Base-by-base conservation (phyloP, 92 coral and sea anemone genomes). In the Epizoanthus ramosus region DNA sequence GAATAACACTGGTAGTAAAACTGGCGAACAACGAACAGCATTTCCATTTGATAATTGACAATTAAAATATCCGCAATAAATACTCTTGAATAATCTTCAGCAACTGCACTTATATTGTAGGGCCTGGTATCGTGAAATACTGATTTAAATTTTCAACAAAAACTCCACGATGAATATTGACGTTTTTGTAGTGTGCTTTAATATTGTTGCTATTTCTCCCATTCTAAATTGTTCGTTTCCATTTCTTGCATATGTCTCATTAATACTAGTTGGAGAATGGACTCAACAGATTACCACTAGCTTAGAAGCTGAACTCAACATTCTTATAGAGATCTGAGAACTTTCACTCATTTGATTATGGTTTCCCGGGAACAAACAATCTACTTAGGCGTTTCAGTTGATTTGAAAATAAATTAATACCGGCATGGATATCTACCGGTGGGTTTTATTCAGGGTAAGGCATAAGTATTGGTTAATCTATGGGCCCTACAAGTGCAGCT, bases 401-500 rank as follows among this genome's bases (percentile, higher is more conserved):
- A 64, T 10, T 63, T 16, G 35, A 64, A 64, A 64, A 24, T 23
- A 9, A 24, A 3, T 25, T 15, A 15, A n/a, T 6, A 17, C n/a
- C 6, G 23, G 65, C 10, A 25, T 19, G 23, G 22, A 23, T 63
- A 63, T 13, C 4, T 63, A 63, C 25, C 19, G 68, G 28, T 63
- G 14, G 25, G 54, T 50, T 10, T 50, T 12, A 50, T 50, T 9
- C 16, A 8, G 39, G 5, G 71, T 25, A 65, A 65, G 16, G 41
- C 43, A n/a, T 25, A 5, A 1, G n/a, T 6, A 21, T 4, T 12
- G 7, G 8, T 31, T 67, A 33, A 41, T 67, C 23, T 8, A 37
- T 37, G 74, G 74, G 22, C n/a, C n/a, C 53, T 69, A n/a, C 74
- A 6, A 69, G 75, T 71, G 57, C 75, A 41, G 57, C 18, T 71